These are phyloP conservation scores for Brachyopa scutellaris DNA, from an alignment of 2,888 invertebrate species.

Conservation along the genomic window DNA sequence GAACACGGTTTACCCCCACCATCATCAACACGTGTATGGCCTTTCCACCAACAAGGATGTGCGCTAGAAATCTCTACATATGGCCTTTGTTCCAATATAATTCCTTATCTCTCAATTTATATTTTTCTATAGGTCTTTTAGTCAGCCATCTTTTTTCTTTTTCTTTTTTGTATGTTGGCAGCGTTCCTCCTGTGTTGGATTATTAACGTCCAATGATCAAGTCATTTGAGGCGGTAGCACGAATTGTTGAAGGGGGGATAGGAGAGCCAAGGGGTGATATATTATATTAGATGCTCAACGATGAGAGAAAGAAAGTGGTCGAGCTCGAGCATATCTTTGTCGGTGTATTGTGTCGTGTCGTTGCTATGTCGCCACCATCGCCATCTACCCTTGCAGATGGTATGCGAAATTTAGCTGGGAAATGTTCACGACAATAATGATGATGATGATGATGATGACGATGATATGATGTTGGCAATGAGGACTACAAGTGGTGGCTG, in stretches of 20 bases:
- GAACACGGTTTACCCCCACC: not conserved
- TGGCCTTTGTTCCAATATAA: conserved; percentile 59
- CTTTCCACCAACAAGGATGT: conserved; percentile 29
- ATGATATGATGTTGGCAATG: conserved; percentile 5
- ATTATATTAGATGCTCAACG: conserved; percentile 44
- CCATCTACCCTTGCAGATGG: conserved; percentile 15
- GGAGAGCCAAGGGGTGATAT: not conserved
- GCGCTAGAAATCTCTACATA: conserved; percentile 21
- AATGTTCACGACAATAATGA: conserved; percentile 25
- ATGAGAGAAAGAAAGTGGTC: conserved; percentile 67
- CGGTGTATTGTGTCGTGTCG: conserved; percentile 42
- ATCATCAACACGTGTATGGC: not conserved
- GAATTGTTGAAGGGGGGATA: not conserved
- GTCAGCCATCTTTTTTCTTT: too few species aligned
- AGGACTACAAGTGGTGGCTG: conserved; percentile 48
- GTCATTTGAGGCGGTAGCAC: conserved; percentile 31
- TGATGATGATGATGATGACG: not conserved
- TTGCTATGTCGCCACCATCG: conserved; percentile 12
- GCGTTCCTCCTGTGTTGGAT: conserved; percentile 55
- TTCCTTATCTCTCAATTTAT: conserved; percentile 22
- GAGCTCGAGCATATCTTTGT: conserved; percentile 54
- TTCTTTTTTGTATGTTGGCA: conserved; percentile 44
- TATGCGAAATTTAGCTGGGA: conserved; percentile 46
- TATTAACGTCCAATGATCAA: conserved; percentile 70
- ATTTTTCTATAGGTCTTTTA: conserved; percentile 17